These are phyloP conservation scores for Nephrotoma appendiculata DNA, from an alignment of 2,888 invertebrate species.

Conservation along the genomic window DNA sequence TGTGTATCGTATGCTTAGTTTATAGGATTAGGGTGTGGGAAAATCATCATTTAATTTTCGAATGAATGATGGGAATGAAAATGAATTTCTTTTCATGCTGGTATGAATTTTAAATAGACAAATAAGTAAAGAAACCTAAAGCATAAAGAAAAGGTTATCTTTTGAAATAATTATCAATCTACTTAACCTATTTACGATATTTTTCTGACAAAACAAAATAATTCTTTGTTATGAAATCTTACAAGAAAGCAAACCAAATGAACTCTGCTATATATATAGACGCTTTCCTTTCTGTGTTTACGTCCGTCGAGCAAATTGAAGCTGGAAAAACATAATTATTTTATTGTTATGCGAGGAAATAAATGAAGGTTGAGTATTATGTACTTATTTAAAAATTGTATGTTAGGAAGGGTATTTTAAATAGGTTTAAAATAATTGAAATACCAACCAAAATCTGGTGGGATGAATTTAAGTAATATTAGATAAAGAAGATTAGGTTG, in stretches of 20 bases:
- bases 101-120: background rate
- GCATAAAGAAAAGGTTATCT: background rate
- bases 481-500: too few species aligned
- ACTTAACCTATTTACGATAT: background rate
- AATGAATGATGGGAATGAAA: background rate
- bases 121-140: background rate
- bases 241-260: background rate
- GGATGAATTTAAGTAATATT: too few species aligned
- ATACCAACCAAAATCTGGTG: too few species aligned
- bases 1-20: background rate
- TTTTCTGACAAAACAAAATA: background rate
- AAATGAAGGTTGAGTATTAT: background rate
- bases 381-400: too few species aligned
- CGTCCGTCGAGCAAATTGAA: background rate
- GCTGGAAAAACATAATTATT: background rate
- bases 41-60: background rate
- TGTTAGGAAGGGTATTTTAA: too few species aligned
- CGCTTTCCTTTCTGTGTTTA: background rate
- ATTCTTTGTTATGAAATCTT: background rate
- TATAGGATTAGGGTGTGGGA: background rate
- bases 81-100: background rate
- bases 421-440: too few species aligned
- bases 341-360: background rate
- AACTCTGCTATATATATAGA: background rate
- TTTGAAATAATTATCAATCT: background rate